Percentiles rank a stretch among this genome's conserved stretches.
These are phyloP conservation scores for Bovichtus diacanthus DNA, from an alignment of 2,797 vertebrate genomes.

Conservation along the genomic window DNA sequence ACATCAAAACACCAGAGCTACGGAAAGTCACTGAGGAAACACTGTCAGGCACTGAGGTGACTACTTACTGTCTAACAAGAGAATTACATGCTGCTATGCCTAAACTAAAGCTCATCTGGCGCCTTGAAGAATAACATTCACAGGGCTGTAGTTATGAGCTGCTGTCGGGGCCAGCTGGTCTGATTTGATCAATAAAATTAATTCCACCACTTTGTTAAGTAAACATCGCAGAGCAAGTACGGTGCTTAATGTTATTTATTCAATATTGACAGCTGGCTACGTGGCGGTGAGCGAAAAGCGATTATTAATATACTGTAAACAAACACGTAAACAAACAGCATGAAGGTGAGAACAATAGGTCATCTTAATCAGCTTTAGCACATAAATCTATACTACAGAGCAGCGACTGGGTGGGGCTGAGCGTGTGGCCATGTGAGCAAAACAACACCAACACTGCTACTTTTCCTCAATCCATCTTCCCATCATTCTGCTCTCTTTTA, in stretches of 20 bases:
- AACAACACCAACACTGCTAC: slow-evolving; percentile 5
- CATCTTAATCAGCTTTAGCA: slow-evolving; percentile 50
- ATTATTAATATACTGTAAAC: slow-evolving; percentile 43
- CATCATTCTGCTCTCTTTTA: slow-evolving; percentile 32
- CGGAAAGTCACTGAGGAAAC: slow-evolving; percentile 43
- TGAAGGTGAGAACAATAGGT: slow-evolving; percentile 48
- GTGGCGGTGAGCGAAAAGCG: slow-evolving; percentile 31
- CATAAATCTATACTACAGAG: slow-evolving; percentile 52
- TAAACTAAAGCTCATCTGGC: slow-evolving; percentile 24
- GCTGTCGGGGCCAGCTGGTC: slow-evolving; percentile 12
- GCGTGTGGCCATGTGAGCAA: slow-evolving; percentile 14
- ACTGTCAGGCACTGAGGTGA: slow-evolving; percentile 5
- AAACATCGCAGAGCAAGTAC: slow-evolving; percentile 24
- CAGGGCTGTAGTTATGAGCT: not conserved
- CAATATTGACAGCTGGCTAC: slow-evolving; percentile 34
- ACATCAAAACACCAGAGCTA: slow-evolving; percentile 44
- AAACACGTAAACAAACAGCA: slow-evolving; percentile 42
- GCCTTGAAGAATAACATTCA: not conserved
- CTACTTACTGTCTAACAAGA: slow-evolving; percentile 1
- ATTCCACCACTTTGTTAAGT: slow-evolving; percentile 44
- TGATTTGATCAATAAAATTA: slow-evolving; percentile 59
- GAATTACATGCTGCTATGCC: not conserved
- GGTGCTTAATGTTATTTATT: slow-evolving; percentile 42
- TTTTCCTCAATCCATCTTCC: slow-evolving; percentile 20
- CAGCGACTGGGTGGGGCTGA: not conserved